Percentiles rank a stretch among this genome's conserved stretches.
Conservation (phyloP, 1,140 invertebrate genomes). For the Drosophila cardini region DNA sequence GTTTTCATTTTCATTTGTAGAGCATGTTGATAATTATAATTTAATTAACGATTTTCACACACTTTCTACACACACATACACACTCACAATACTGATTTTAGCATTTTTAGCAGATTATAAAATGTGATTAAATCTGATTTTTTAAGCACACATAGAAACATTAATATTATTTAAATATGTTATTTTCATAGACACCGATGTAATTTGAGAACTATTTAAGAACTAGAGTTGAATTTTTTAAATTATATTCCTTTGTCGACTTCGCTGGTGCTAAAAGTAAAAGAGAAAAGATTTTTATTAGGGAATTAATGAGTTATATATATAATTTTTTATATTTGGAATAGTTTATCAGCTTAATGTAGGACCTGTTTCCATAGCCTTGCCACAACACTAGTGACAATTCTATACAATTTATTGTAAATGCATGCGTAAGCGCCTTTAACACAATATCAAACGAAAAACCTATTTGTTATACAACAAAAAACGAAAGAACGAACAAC, state of each 20-base stretch:
- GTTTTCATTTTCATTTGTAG: constrained; percentile 37
- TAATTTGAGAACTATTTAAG: constrained; percentile 17
- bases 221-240: constrained; percentile 9
- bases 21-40: constrained; percentile 20
- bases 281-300: background rate
- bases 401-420: constrained; percentile 65
- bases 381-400: constrained; percentile 50
- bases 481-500: background rate
- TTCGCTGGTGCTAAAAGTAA: constrained; percentile 46
- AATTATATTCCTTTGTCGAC: constrained; percentile 15
- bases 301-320: background rate
- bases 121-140: constrained; percentile 28
- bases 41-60: constrained; percentile 7
- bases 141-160: constrained; percentile 16
- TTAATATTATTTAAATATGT: constrained; percentile 33
- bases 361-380: constrained; percentile 6
- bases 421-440: constrained; percentile 62
- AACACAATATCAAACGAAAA: constrained; percentile 46
- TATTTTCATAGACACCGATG: constrained; percentile 52
- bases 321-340: constrained; percentile 26
- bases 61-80: constrained; percentile 11
- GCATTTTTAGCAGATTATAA: constrained; percentile 14
- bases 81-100: constrained; percentile 10
- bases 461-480: constrained; percentile 61
- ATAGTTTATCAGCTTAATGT: background rate